Base-by-base conservation (phyloP, 2,797 vertebrate genomes). In the Avahi laniger region DNA sequence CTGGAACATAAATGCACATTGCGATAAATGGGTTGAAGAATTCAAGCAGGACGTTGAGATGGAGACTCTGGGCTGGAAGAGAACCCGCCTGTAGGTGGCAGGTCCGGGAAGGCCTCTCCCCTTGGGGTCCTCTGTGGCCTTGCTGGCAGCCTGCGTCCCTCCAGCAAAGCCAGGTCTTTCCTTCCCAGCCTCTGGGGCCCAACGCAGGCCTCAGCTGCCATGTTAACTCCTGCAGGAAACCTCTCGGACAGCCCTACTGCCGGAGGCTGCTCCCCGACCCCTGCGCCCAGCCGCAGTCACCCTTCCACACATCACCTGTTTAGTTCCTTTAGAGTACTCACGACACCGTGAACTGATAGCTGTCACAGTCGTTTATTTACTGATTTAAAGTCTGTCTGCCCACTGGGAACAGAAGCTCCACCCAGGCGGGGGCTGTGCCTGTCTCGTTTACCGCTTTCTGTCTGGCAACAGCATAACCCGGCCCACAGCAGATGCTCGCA, bases 71-170 rank as follows among this genome's bases (percentile, higher is more conserved):
- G 43, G 38, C 33, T 4, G 11, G 24, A 18, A 38, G 57, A 30
- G 54, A 91, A 54, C 5, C 48, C 4, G 14, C 18, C 48, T 50
- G 8, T 0, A 0, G 9, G 65, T 1, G 0, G 12, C 8, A 7
- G 54, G 22, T 24, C 38, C 1, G 0, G 28, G 78, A 28, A 11
- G 41, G 22, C n/a, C 11, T 43, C 2, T 46, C 15, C 14, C 22
- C 7, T 52, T 30, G 0, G 2, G 2, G 20, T 38, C 28, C 2
- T 1, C 8, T 41, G 17, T 3, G 0, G 14, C 26, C n/a, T 41
- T 48, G n/a, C 12, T 17, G 59, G 28, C 5, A 2, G 4, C 41
- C 57, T 48, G 20, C 4, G 13, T 54, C 28, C 54, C 50, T 38
- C 81, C 15, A 2, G 3, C 41, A 8, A 35, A 50, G 30, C 24